Evolutionary conservation across 2,888 invertebrate species (phyloP).

Genomic region (Acrobeloides nanus): DNA sequence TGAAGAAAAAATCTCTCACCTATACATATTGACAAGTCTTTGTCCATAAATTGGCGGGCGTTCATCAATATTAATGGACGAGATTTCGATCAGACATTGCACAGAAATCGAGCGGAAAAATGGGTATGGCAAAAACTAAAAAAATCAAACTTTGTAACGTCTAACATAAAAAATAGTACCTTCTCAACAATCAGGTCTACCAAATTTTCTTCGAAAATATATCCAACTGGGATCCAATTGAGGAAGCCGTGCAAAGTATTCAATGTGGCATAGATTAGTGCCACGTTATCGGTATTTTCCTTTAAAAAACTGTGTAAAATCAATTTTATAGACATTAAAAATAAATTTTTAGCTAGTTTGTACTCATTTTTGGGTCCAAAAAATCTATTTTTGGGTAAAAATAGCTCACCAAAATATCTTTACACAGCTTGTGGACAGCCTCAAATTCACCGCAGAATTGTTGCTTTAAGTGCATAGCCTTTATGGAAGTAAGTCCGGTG

Average conservation of each 20-base stretch:
- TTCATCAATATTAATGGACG: constrained; percentile 52
- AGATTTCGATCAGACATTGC: constrained; percentile 96
- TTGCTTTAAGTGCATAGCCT: constrained; percentile 96
- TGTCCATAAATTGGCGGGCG: constrained; percentile 71
- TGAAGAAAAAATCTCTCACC: neutral
- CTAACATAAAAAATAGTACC: constrained; percentile 10
- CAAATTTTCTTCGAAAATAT: constrained; percentile 96
- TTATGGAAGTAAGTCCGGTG: constrained; percentile 92
- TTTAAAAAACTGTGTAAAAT: neutral
- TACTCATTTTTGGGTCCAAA: too few species aligned
- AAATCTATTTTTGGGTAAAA: neutral
- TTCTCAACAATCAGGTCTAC: constrained; percentile 72
- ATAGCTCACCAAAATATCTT: constrained; percentile 73
- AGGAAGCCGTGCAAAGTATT: constrained; percentile 91
- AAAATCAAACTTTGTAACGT: constrained; percentile 27
- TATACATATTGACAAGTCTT: constrained; percentile 75
- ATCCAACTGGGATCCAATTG: constrained; percentile 99
- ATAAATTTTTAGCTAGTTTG: neutral
- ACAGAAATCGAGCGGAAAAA: constrained; percentile 94
- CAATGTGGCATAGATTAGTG: constrained; percentile 85
- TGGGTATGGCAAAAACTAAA: constrained; percentile 84
- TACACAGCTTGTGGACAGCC: constrained; percentile 93
- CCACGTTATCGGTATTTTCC: constrained; percentile 73
- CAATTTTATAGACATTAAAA: neutral
- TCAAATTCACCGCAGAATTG: constrained; percentile 99